Evolutionary conservation across 2,797 vertebrate genomes (phyloP).

Genomic region (Epinephelus coioides): DNA sequence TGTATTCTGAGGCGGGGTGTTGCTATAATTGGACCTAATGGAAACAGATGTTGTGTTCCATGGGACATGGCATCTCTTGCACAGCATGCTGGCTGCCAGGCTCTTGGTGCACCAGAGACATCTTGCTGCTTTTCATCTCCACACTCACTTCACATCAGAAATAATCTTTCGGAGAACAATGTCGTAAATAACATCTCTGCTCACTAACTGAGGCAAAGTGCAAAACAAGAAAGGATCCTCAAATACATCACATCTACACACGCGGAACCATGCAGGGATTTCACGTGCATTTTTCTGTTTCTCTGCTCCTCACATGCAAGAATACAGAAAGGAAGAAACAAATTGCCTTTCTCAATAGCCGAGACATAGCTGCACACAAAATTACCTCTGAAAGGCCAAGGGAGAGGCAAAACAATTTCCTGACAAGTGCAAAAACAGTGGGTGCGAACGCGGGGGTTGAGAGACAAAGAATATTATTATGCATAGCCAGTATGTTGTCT

Average conservation of each 20-base stretch:
- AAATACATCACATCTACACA: neutral
- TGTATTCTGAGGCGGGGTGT: constrained; percentile 68
- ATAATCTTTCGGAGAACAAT: constrained; percentile 43
- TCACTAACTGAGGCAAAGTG: constrained; percentile 35
- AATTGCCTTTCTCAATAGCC: constrained; percentile 60
- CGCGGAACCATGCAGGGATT: neutral
- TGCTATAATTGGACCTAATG: constrained; percentile 73
- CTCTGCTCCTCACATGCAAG: constrained; percentile 16
- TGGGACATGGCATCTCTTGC: constrained; percentile 65
- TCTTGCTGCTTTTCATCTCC: constrained; percentile 63
- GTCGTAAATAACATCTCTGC: constrained; percentile 38
- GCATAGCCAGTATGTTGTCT: constrained; percentile 66
- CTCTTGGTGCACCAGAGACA: constrained; percentile 49
- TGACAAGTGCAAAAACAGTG: constrained; percentile 67
- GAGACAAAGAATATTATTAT: constrained; percentile 70
- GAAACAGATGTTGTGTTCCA: constrained; percentile 79
- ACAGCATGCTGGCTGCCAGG: constrained; percentile 58
- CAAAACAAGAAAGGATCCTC: constrained; percentile 22
- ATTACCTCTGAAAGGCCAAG: constrained; percentile 63
- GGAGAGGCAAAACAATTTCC: constrained; percentile 75
- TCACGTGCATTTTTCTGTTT: neutral
- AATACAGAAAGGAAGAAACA: constrained; percentile 44
- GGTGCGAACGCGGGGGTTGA: constrained; percentile 33
- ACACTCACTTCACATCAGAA: constrained; percentile 49
- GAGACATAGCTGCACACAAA: constrained; percentile 56